Conservation (phyloP, 2,888 invertebrate genomes). For the Acronicta aceris region DNA sequence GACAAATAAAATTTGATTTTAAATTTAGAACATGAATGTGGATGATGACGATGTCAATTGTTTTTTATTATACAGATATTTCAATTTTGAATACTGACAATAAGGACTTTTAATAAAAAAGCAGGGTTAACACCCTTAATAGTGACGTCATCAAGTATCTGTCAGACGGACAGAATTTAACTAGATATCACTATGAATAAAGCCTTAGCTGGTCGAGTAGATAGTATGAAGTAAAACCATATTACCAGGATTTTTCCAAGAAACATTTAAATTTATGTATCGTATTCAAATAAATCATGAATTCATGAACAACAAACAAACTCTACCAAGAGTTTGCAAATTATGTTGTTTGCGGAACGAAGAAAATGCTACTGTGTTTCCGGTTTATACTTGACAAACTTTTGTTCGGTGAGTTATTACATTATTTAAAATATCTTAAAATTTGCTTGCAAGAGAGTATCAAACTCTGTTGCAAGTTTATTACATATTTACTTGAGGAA, state of each 20-base stretch:
- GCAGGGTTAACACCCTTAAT: too few relatives aligned
- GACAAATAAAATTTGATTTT: neutral
- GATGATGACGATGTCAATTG: neutral
- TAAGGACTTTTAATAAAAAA: too few relatives aligned
- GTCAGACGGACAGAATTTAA: too few relatives aligned
- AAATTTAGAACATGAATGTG: too few relatives aligned
- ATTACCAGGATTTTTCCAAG: neutral
- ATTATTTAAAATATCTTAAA: neutral
- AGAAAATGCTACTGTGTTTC: slow-evolving; percentile 26
- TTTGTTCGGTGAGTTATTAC: neutral
- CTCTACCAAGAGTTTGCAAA: slow-evolving; percentile 22
- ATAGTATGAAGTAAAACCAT: neutral
- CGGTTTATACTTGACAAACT: slow-evolving; percentile 22
- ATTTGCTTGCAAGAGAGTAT: too few relatives aligned
- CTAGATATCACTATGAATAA: too few relatives aligned
- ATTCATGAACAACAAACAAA: slow-evolving; percentile 40
- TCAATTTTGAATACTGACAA: too few relatives aligned
- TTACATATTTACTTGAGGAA: too few relatives aligned
- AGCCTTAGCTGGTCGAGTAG: too few relatives aligned
- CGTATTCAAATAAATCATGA: slow-evolving; percentile 42
- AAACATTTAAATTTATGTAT: slow-evolving; percentile 15
- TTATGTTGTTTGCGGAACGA: slow-evolving; percentile 31
- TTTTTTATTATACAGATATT: neutral
- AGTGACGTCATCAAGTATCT: too few relatives aligned
- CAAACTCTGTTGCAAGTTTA: too few relatives aligned